Conservation (phyloP, 2,888 invertebrate species). For the Pimpla rufipes region DNA sequence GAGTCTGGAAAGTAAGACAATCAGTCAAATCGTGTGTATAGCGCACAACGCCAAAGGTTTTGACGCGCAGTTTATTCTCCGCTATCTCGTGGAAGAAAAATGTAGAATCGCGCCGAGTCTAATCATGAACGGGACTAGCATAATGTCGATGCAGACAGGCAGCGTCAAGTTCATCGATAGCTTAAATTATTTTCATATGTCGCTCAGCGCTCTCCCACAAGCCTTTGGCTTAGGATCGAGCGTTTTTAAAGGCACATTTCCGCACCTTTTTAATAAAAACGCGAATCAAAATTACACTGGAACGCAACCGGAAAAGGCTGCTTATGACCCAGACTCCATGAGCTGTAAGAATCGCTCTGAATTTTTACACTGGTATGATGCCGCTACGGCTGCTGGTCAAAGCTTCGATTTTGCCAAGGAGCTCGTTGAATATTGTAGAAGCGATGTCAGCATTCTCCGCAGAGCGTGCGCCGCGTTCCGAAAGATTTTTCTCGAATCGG, state of each 20-base stretch:
- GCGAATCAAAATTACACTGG: too few relatives aligned
- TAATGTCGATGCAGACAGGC: background rate
- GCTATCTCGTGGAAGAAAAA: slow-evolving; percentile 17
- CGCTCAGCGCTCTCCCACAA: background rate
- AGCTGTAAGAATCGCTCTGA: too few relatives aligned
- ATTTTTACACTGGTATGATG: slow-evolving; percentile 66
- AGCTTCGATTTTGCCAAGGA: slow-evolving; percentile 71
- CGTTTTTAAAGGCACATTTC: too few relatives aligned
- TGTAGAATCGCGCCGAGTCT: background rate
- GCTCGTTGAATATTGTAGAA: slow-evolving; percentile 58
- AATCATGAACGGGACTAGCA: background rate
- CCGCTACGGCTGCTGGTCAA: slow-evolving; percentile 29
- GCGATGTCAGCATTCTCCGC: slow-evolving; percentile 74
- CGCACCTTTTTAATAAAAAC: too few relatives aligned
- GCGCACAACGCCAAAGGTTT: slow-evolving; percentile 58
- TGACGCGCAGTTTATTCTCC: slow-evolving; percentile 47
- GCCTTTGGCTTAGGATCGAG: background rate
- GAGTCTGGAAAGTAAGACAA: background rate
- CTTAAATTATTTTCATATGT: background rate
- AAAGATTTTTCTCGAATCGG: slow-evolving; percentile 65
- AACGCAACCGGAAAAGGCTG: too few relatives aligned
- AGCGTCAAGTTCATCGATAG: background rate
- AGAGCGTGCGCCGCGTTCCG: slow-evolving; percentile 73
- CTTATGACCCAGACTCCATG: too few relatives aligned
- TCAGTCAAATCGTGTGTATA: slow-evolving; percentile 32